Base-by-base conservation (phyloP, 2,797 vertebrate species). In the Gallinago solitaria region DNA sequence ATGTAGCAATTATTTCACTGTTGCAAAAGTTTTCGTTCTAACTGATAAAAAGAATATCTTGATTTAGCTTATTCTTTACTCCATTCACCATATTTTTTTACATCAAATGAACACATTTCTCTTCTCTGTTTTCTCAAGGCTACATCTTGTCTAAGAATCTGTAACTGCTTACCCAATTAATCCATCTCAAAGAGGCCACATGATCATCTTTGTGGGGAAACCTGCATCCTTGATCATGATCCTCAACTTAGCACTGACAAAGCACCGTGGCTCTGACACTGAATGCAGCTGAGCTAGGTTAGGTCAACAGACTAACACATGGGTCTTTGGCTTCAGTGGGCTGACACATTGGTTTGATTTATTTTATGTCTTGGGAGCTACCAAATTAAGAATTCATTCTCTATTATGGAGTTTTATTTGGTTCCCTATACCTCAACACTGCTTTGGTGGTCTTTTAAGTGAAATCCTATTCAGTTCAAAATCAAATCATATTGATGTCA, bases 341-440 rank as follows among this genome's bases (percentile, higher is more conserved):
- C 12, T 76, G 33, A 54, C 35, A 25, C 2, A 6, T 2, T 18
- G 16, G 21, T 69, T 56, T 33, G 65, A 69, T 84, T 65, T 70
- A 14, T 69, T 80, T 57, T 37, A 6, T 24, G 3, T 19, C 71
- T 87, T 87, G 2, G 4, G 19, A 84, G 17, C 21, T 68, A 33
- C 9, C 9, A 64, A 71, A 71, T 53, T 9, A 63, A 68, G 27
- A 81, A 63, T 1, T 0, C 3, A 1, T 15, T 57, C 27, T 45
- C 57, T 64, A 0, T 43, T 23, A 9, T 1, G 5, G 53, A 61
- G 25, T 60, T 86, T 56, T 56, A 32, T 41, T 82, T 69, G 10
- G 35, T 67, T 74, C 6, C 28, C 19, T n/a, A 8, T 5, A 74
- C 9, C 9, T 50, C 5, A 3, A 63, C 76, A 9, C 2, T 0